Base-by-base conservation (phyloP, 2,888 invertebrate genomes). In the Philereme transversata region DNA sequence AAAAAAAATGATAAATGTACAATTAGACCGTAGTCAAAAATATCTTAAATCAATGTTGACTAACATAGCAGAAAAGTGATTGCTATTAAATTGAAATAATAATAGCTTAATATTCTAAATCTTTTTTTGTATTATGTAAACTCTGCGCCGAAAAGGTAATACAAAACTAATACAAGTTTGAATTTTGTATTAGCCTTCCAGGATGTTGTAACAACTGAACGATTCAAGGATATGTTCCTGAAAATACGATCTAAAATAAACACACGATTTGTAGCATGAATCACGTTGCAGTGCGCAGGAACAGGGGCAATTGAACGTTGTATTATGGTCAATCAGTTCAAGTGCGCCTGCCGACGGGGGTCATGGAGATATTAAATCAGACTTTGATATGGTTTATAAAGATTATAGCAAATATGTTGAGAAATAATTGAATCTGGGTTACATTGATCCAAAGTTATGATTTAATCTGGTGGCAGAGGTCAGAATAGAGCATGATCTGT, bases 241-340 rank as follows among this genome's bases (percentile, higher is more conserved):
- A 67, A 67, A 67, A 67, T 51, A 36, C 11, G 58, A 53, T 63
- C 62, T 60, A 22, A 22, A 22, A 22, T 22, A 71, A 65, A 64
- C 65, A 57, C 66, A 48, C 34, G 67, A 53, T 59, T 62, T 65
- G 65, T 10, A 51, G 62, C 48, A 72, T 81, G 83, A 83, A 78
- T 83, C 80, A 79, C 71, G 60, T 59, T 66, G 69, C 70, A 67
- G 40, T 65, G 74, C 72, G 70, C 71, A 66, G 60, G 65, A 68
- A 63, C 62, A 67, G 71, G 73, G 65, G 73, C 77, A 82, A 83
- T 84, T 83, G 83, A 79, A 72, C 74, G 75, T 77, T 75, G 82
- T 54, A 65, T 60, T 84, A 86, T 85, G 85, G 82, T 81, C 88
- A 88, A 88, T 88, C 84, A 86, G 88, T 86, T 89, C 89, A 90